These are phyloP conservation scores for Leptoteleia sp. DNA, from an alignment of 1,140 invertebrate genomes.

Conservation along the genomic window DNA sequence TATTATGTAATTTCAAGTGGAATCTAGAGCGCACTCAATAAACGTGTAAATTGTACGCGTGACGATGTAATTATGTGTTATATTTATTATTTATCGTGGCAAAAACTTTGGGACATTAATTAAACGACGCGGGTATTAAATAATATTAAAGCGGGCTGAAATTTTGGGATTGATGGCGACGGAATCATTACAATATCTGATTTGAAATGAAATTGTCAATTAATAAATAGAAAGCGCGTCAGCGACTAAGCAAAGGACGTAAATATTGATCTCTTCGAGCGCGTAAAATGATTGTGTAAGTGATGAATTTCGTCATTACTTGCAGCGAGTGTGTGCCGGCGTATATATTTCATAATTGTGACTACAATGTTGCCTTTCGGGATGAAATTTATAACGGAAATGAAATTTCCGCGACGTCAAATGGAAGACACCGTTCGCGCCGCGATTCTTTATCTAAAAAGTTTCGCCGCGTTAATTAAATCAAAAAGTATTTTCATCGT, in stretches of 20 bases:
- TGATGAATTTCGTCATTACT: slow-evolving; percentile 44
- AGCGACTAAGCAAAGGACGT: slow-evolving; percentile 8
- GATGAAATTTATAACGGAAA: slow-evolving; percentile 48
- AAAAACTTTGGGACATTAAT: slow-evolving; percentile 15
- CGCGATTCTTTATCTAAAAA: slow-evolving; percentile 10
- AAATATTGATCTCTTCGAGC: slow-evolving; percentile 29
- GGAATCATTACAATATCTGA: slow-evolving; percentile 32
- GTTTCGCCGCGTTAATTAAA: slow-evolving; percentile 10
- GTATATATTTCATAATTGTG: slow-evolving; percentile 28
- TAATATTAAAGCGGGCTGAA: slow-evolving; percentile 14
- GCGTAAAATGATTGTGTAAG: slow-evolving; percentile 18
- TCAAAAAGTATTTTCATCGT: slow-evolving; percentile 9
- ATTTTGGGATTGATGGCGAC: slow-evolving; percentile 16
- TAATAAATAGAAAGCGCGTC: slow-evolving; percentile 32
- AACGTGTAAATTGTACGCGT: not conserved
- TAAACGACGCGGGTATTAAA: slow-evolving; percentile 12
- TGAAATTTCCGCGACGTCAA: slow-evolving; percentile 42
- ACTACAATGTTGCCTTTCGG: slow-evolving; percentile 35
- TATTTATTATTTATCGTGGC: slow-evolving; percentile 20
- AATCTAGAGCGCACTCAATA: slow-evolving; percentile 5
- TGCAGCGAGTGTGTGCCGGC: not conserved
- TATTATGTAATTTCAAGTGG: slow-evolving; percentile 3
- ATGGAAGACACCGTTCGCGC: slow-evolving; percentile 7
- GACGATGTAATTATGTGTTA: slow-evolving; percentile 16
- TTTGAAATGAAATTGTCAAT: slow-evolving; percentile 37